Conservation (phyloP, 2,888 invertebrate species). For the Andrena chrysosceles region DNA sequence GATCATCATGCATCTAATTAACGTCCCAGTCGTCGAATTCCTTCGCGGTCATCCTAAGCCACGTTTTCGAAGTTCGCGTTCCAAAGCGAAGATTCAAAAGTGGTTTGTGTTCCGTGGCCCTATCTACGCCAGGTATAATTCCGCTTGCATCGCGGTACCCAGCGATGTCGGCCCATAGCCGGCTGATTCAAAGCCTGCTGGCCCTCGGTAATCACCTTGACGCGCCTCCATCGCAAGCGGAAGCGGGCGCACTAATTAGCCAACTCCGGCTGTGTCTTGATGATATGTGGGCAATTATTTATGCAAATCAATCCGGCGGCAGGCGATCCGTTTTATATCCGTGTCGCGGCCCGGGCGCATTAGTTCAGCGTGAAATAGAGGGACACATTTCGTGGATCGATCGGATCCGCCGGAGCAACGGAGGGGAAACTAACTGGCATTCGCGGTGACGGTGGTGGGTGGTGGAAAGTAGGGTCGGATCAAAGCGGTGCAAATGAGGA, state of each 20-base stretch:
- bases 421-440: constrained; percentile 49
- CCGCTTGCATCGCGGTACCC: no score
- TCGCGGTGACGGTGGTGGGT: constrained; percentile 13
- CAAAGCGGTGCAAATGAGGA: constrained; percentile 76
- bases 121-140: constrained; percentile 7
- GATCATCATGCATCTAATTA: background rate
- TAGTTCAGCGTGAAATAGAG: constrained; percentile 71
- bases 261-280: constrained; percentile 52
- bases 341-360: constrained; percentile 49
- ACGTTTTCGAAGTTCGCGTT: background rate
- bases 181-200: constrained; percentile 5
- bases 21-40: background rate
- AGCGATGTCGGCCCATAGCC: background rate
- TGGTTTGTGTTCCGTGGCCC: background rate
- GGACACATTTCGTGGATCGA: constrained; percentile 68
- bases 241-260: constrained; percentile 62
- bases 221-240: constrained; percentile 6
- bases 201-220: constrained; percentile 48
- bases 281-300: constrained; percentile 70
- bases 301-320: constrained; percentile 66
- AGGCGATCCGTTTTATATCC: constrained; percentile 65
- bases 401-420: constrained; percentile 56
- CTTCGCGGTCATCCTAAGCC: background rate
- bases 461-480: constrained; percentile 73
- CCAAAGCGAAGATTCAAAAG: background rate